phyloP scores from a whole-genome alignment of 2,113 vertebrate species.

The Gallinago paraguaiae region DNA sequence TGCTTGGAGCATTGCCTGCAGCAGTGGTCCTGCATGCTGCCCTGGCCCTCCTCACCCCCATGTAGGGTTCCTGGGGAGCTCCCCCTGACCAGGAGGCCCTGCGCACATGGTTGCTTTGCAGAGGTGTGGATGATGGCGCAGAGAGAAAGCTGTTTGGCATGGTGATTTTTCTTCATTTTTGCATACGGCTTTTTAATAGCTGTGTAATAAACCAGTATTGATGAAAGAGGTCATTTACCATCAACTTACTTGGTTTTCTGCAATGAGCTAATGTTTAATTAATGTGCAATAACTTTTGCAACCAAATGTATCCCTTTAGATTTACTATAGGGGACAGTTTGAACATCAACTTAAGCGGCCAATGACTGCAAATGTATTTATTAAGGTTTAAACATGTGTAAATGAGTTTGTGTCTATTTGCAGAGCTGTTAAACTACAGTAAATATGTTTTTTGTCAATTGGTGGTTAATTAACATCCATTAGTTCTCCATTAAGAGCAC shows the following conservation, averaged over 20 bases:
- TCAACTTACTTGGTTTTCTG: constrained; percentile 52
- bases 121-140: background rate
- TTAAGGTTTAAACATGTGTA: constrained; percentile 69
- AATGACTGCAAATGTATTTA: constrained; percentile 63
- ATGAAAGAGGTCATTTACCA: constrained; percentile 57
- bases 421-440: constrained; percentile 55
- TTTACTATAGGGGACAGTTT: constrained; percentile 37
- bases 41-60: background rate
- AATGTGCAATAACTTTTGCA: constrained; percentile 45
- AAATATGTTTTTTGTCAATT: constrained; percentile 66
- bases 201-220: constrained; percentile 39
- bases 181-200: background rate
- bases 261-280: constrained; percentile 58
- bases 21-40: rapidly evolving
- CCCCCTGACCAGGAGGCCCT: background rate
- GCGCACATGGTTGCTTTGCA: background rate
- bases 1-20: background rate
- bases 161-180: background rate
- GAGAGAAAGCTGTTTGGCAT: background rate
- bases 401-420: constrained; percentile 61
- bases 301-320: constrained; percentile 55
- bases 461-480: constrained; percentile 64
- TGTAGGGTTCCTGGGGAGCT: background rate
- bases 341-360: constrained; percentile 49
- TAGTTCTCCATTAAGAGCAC: constrained; percentile 62